These are phyloP conservation scores for Dryobotodes eremita DNA, from an alignment of 2,888 invertebrate species.

Conservation along the genomic window DNA sequence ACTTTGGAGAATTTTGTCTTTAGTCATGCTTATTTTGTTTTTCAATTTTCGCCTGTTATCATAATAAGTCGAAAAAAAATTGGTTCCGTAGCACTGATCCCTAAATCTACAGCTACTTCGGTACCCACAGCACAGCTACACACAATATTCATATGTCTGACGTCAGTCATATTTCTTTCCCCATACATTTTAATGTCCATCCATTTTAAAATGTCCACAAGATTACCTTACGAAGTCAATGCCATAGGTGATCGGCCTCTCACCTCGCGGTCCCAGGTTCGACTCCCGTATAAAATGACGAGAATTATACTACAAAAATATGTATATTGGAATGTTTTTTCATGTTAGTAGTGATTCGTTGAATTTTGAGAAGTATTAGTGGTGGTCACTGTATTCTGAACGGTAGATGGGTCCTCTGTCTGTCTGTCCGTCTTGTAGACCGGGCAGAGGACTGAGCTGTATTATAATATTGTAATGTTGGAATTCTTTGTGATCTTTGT, in stretches of 20 bases:
- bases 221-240: slow-evolving; percentile 66
- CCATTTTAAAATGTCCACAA: slow-evolving; percentile 54
- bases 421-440: slow-evolving; percentile 45
- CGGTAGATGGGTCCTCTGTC: slow-evolving; percentile 30
- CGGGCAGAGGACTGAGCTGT: slow-evolving; percentile 45
- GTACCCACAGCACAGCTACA: no score
- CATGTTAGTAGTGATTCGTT: slow-evolving; percentile 55
- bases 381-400: slow-evolving; percentile 57
- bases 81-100: not conserved
- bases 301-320: slow-evolving; percentile 68
- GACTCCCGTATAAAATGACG: slow-evolving; percentile 71
- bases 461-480: slow-evolving; percentile 30
- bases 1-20: no score
- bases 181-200: slow-evolving; percentile 42
- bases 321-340: slow-evolving; percentile 62
- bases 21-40: not conserved
- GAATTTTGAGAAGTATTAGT: slow-evolving; percentile 45
- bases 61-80: not conserved
- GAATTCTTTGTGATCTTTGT: slow-evolving; percentile 26
- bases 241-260: slow-evolving; percentile 74
- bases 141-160: slow-evolving; percentile 25
- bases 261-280: slow-evolving; percentile 71
- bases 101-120: not conserved
- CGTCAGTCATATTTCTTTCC: slow-evolving; percentile 47
- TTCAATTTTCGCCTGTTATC: not conserved